Base-by-base conservation (phyloP, 2,113 vertebrate genomes). In the Phoxinus phoxinus region DNA sequence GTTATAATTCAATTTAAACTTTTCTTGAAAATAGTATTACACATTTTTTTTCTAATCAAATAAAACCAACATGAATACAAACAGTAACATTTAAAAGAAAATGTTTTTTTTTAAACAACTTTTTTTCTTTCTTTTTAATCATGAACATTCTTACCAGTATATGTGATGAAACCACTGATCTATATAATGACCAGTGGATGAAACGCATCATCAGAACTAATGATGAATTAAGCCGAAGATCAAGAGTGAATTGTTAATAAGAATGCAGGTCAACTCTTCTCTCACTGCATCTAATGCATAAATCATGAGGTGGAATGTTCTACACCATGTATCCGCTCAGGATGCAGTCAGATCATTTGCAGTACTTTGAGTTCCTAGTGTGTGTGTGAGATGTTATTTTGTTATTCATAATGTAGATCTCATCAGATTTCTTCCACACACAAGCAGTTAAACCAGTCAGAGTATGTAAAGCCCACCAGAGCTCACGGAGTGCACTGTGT, bases 261-360 rank as follows among this genome's bases (percentile, higher is more conserved):
- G 74, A 76, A 27, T 53, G 48, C 74, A 27, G 46, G 74, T 56
- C 48, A 76, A 32, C 17, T 19, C 48, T 32, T 76, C 74, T 53
- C 74, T 19, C 48, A 6, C 74, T 61, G 35, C 23, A 41, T 46
- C 23, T 27, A 23, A 80, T 80, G 53, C 35, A 80, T 80, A 61
- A 80, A 80, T 63, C 77, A 80, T 80, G 77, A 63, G 56, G 6
- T 19, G 74, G 48, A 53, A 48, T 30, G 74, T 53, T 76, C 46
- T 53, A 76, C 74, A 53, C 13, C 74, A 27, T 76, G 74, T 44
- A 61, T 63, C 56, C 1, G 77, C 37, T 41, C 77, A 63, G 56
- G 56, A 44, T 79, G 53, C 77, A 61, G 30, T 59, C 76, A 25
- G 51, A 77, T 77, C 30, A 58, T 77, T 56, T 58, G 75, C 51